Base-by-base conservation (phyloP, 2,797 vertebrate species). In the Bovichtus variegatus region DNA sequence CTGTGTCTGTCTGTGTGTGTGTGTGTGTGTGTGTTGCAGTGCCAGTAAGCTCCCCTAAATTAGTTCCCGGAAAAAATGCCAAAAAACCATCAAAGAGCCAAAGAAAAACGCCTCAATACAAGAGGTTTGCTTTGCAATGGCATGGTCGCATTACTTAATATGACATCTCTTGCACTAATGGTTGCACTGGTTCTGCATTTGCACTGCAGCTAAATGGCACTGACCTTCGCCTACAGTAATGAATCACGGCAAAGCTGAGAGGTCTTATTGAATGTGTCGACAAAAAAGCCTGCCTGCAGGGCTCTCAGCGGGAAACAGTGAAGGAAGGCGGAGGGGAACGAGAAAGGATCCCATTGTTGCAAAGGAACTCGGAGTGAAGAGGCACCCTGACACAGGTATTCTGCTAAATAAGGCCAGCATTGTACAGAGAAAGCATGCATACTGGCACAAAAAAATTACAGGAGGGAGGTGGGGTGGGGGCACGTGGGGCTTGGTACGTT, bases 331-430 rank as follows among this genome's bases (percentile, higher is more conserved):
- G 74, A 81, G 89, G 19, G 57, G 79, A 87, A 84, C 82, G 84
- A 95, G 91, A 95, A 95, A 95, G 92, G 89, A 90, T 82, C 84
- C 81, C 91, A 94, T 95, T 95, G 95, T 95, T 94, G 88, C 41
- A 66, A 53, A 76, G 89, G 84, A 92, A 90, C 76, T 80, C 78
- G 15, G 84, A 92, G 84, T 59, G 71, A 85, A 86, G 90, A 87
- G 88, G 91, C 92, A 91, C 87, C 81, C 86, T 94, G 90, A 93
- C 93, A 94, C 93, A 95, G 94, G 95, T 95, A 96, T 95, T 94
- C 87, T 90, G 79, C 81, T 81, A 76, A 92, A 95, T 86, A 95
- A 95, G 88, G 94, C 80, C 64, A 2, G 79, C 91, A 94, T 95
- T 96, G 94, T 95, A 67, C 78, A 49, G 70, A 43, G 76, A 71